These are phyloP conservation scores for Plemyria rubiginata DNA, from an alignment of 2,888 invertebrate species.

Conservation along the genomic window DNA sequence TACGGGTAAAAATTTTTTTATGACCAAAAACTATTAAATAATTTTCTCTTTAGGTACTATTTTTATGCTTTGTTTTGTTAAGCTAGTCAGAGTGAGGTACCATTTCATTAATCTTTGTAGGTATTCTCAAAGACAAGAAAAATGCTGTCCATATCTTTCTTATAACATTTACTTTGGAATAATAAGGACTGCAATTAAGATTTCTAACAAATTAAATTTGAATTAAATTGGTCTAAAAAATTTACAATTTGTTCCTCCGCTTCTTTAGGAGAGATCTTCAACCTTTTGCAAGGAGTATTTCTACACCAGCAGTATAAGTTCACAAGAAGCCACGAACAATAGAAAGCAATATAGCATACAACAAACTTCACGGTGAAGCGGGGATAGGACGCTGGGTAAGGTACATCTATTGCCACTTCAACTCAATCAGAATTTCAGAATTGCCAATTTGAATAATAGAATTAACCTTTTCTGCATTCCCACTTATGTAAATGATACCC, in stretches of 20 bases:
- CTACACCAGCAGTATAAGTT: not conserved
- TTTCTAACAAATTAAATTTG: too few relatives aligned
- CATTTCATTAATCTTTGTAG: too few relatives aligned
- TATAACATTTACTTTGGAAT: not conserved
- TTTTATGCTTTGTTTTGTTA: too few relatives aligned
- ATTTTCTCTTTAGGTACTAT: too few relatives aligned
- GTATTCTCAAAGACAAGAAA: not conserved
- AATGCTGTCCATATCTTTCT: not conserved
- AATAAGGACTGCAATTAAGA: too few relatives aligned
- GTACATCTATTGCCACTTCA: slow-evolving; percentile 70
- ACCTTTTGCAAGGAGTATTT: too few relatives aligned
- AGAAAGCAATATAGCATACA: slow-evolving; percentile 69
- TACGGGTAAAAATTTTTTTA: too few relatives aligned
- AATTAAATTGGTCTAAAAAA: too few relatives aligned
- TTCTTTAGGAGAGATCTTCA: too few relatives aligned
- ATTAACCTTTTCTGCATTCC: not conserved
- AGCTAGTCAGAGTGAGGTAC: too few relatives aligned
- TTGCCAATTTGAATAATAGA: slow-evolving; percentile 21
- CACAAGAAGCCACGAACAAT: slow-evolving; percentile 49
- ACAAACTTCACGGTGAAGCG: slow-evolving; percentile 64
- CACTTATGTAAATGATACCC: not conserved
- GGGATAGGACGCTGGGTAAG: slow-evolving; percentile 60
- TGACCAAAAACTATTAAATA: too few relatives aligned
- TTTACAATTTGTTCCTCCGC: too few relatives aligned
- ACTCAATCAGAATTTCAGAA: slow-evolving; percentile 37